phyloP scores from a whole-genome alignment of 1,140 invertebrate species.

The Camponotus floridanus region DNA sequence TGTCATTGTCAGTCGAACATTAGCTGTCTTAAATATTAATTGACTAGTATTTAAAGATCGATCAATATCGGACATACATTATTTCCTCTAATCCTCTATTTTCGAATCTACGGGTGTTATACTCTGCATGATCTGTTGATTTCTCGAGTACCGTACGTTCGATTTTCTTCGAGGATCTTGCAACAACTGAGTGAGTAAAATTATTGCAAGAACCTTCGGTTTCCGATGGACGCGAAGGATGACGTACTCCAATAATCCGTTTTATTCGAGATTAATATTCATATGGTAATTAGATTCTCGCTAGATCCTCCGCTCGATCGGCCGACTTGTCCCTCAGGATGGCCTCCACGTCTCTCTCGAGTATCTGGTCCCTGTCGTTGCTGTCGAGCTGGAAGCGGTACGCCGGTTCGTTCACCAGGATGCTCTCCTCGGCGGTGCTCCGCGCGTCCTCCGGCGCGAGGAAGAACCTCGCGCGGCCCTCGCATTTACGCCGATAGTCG shows the following conservation, averaged over 20 bases:
- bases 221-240: background rate
- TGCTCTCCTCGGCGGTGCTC: constrained; percentile 82
- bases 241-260: background rate
- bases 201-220: background rate
- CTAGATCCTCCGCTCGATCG: background rate
- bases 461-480: constrained; percentile 77
- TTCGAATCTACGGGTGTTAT: background rate
- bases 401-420: constrained; percentile 82
- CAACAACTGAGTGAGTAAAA: background rate
- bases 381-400: constrained; percentile 42
- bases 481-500: constrained; percentile 82
- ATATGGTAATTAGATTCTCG: background rate
- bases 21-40: constrained; percentile 65
- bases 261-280: background rate
- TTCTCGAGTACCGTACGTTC: background rate
- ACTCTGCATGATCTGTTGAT: background rate
- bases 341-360: constrained; percentile 80
- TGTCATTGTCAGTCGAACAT: background rate
- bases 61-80: constrained; percentile 2
- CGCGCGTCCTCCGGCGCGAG: constrained; percentile 83
- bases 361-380: constrained; percentile 76
- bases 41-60: constrained; percentile 70
- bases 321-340: constrained; percentile 18
- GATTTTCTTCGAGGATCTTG: background rate
- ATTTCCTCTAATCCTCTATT: constrained; percentile 15